Percentiles rank a stretch among this genome's conserved stretches.
Conservation (phyloP, 2,113 vertebrate genomes). For the Octodon degus region DNA sequence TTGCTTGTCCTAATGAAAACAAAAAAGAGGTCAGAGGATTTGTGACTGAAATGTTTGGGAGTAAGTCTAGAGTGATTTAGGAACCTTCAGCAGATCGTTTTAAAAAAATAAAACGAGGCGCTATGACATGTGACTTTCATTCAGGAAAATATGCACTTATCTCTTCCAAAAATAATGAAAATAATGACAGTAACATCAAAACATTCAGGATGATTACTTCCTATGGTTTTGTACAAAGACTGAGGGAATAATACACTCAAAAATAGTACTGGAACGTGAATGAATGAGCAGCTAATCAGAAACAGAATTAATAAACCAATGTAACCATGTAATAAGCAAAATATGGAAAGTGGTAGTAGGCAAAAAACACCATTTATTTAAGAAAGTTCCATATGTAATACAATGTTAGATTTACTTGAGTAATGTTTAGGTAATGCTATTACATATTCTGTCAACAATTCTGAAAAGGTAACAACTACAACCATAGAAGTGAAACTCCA, state of each 20-base stretch:
- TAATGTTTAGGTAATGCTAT: not conserved
- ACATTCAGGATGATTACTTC: constrained; percentile 9
- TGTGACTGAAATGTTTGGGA: constrained; percentile 23
- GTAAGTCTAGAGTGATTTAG: constrained; percentile 5
- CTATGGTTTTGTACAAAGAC: not conserved
- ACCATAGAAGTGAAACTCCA: not conserved
- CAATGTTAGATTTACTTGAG: not conserved
- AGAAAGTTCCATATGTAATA: not conserved
- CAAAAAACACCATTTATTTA: not conserved
- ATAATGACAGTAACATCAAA: not conserved
- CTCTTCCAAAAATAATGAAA: constrained; percentile 33
- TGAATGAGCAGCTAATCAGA: not conserved
- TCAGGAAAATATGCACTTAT: not conserved
- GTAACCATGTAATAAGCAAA: not conserved
- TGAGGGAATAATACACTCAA: not conserved
- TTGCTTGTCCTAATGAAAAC: not conserved
- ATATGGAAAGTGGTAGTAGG: not conserved
- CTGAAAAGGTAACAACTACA: constrained; percentile 11
- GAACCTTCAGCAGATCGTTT: constrained; percentile 27
- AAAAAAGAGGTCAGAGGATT: not conserved
- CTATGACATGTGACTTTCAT: not conserved
- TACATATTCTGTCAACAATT: not conserved
- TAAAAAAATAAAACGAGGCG: constrained; percentile 24
- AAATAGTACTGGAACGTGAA: not conserved
- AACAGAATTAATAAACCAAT: not conserved